Base-by-base conservation (phyloP, 1,140 invertebrate species). In the Leptinotarsa texana region DNA sequence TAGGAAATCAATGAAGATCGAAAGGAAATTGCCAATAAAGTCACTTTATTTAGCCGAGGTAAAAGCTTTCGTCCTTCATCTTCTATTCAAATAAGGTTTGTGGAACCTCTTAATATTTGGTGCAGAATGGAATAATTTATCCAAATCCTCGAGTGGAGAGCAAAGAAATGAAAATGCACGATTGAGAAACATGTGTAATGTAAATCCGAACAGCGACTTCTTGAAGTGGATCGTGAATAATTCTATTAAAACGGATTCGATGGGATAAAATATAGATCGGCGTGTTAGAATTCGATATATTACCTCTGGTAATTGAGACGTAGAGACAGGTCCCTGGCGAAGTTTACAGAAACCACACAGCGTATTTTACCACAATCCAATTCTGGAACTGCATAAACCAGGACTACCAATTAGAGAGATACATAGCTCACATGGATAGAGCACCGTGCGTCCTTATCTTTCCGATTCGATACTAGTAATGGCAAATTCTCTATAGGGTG, bases 351-450 rank as follows among this genome's bases (percentile, higher is more conserved):
- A 83, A 83, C 83, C 83, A 80, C 83, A 80, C 75, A 80, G 82
- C 82, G 83, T 83, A 84, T 84, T 84, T 83, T 82, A 83, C 83
- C 82, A 77, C 82, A 83, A 84, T 84, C 83, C 82, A 84, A 84
- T 84, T 84, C 82, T 78, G 75, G 78, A 80, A 83, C 78, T 83
- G 82, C 82, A 83, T 83, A 83, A 84, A 84, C 82, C 82, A 81
- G 81, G 79, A 78, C 80, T 82, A 79, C 78, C 83, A 84, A 84
- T 84, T 84, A 83, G 79, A 75, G 79, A 82, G 82, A 83, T 82
- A 83, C 82, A 83, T 83, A 76, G 80, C 78, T 78, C 80, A 74
- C 73, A 75, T 79, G 79, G 77, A 81, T 82, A 81, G 80, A 83
- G 80, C 78, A 81, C 69, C 70, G 66, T 74, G 69, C 74, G 66